Conservation (phyloP, 2,797 vertebrate genomes). For the Diceros bicornis region DNA sequence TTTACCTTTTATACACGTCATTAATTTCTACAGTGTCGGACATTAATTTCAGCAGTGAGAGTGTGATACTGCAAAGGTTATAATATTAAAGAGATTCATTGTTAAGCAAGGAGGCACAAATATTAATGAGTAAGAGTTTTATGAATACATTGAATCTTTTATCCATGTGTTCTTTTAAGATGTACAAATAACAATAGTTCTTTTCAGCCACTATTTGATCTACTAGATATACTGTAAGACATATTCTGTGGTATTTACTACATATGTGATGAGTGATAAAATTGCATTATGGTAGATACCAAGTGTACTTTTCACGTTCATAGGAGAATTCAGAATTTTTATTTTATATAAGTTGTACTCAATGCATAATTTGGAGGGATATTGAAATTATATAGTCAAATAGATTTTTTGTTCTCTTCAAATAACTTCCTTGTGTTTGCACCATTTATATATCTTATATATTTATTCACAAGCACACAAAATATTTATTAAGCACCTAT, state of each 20-base stretch:
- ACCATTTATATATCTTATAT: background rate
- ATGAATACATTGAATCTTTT: background rate
- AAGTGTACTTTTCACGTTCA: background rate
- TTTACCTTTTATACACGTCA: background rate
- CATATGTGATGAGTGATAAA: background rate
- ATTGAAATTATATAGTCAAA: background rate
- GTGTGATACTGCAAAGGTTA: background rate
- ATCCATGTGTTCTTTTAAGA: background rate
- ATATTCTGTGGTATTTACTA: background rate
- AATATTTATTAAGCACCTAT: background rate
- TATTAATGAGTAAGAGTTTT: background rate
- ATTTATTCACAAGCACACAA: background rate
- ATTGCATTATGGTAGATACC: background rate
- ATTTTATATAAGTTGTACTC: background rate
- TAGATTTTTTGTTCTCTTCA: background rate
- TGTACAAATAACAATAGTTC: background rate
- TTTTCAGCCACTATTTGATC: background rate
- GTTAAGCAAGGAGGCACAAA: background rate
- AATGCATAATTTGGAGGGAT: background rate
- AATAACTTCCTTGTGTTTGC: background rate
- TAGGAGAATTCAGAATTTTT: background rate
- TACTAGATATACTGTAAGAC: background rate
- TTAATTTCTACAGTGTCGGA: slow-evolving; percentile 30
- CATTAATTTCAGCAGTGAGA: slow-evolving; percentile 55
- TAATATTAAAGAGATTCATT: background rate